Percentiles rank a stretch among this genome's conserved stretches.
Conservation (phyloP, 2,113 vertebrate genomes). For the Leptosomus discolor region DNA sequence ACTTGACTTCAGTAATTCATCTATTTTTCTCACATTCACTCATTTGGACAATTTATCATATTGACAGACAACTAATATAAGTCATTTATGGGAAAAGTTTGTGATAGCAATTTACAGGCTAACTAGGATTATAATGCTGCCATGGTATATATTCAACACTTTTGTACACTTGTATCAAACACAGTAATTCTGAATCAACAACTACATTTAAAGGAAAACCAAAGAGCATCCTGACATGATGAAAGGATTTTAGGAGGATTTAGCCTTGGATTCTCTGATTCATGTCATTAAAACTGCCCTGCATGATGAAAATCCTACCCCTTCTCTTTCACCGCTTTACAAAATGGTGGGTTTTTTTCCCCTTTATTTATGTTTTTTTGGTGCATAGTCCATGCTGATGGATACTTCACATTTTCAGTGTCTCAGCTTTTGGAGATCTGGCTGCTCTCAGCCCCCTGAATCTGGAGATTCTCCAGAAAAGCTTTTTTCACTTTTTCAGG, state of each 20-base stretch:
- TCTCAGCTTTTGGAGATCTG: not conserved
- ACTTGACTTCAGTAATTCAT: not conserved
- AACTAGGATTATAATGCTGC: not conserved
- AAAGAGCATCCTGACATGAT: not conserved
- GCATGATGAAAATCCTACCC: not conserved
- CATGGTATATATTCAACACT: not conserved
- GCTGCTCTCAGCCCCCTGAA: not conserved
- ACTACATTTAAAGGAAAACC: not conserved
- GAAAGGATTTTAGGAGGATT: not conserved
- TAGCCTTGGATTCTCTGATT: not conserved
- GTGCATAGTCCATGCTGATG: accelerated
- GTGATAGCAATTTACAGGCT: not conserved
- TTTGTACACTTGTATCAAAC: not conserved
- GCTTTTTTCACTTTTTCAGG: not conserved
- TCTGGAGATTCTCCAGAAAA: not conserved
- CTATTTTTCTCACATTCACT: not conserved
- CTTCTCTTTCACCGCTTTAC: not conserved
- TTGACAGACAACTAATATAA: not conserved
- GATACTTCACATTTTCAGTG: not conserved
- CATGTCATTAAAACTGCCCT: not conserved
- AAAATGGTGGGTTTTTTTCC: not conserved
- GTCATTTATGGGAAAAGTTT: not conserved
- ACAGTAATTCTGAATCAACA: not conserved
- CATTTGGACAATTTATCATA: not conserved
- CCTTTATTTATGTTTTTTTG: accelerated